These are phyloP conservation scores for Burhinus bistriatus DNA, from an alignment of 2,113 vertebrate species.

Conservation along the genomic window DNA sequence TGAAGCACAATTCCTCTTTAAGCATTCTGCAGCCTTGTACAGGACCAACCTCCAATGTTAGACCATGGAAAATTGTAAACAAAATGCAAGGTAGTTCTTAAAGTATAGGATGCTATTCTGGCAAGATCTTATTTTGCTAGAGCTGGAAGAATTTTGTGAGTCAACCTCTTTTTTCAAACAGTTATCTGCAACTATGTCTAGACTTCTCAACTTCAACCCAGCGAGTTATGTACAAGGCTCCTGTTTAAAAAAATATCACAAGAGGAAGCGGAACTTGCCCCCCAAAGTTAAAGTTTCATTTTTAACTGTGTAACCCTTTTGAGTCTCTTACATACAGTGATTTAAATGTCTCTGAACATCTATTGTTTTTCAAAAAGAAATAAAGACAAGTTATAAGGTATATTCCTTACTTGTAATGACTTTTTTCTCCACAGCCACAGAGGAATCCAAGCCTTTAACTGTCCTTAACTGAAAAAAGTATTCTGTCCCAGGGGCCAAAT, in stretches of 20 bases:
- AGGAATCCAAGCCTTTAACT: slow-evolving; percentile 73
- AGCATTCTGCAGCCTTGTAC: neutral
- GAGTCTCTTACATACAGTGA: neutral
- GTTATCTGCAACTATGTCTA: neutral
- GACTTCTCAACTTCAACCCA: neutral
- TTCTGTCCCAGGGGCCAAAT: slow-evolving; percentile 78
- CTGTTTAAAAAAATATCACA: neutral
- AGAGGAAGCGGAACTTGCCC: neutral
- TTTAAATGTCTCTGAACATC: neutral
- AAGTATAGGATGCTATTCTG: neutral
- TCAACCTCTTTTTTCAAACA: neutral
- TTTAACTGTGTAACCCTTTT: neutral
- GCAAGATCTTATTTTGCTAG: neutral
- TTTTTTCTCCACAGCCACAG: slow-evolving; percentile 63
- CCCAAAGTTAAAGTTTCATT: neutral
- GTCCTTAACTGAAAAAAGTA: slow-evolving; percentile 81
- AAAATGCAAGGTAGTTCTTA: neutral
- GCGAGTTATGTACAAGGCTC: accelerated
- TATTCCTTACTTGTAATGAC: slow-evolving; percentile 80
- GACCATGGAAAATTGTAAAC: neutral
- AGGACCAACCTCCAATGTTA: neutral
- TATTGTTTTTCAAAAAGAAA: neutral
- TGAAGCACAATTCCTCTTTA: neutral
- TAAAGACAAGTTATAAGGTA: neutral
- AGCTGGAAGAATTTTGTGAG: neutral